Evolutionary conservation across 1,140 invertebrate genomes (phyloP).

Genomic region (Oscheius sp.): DNA sequence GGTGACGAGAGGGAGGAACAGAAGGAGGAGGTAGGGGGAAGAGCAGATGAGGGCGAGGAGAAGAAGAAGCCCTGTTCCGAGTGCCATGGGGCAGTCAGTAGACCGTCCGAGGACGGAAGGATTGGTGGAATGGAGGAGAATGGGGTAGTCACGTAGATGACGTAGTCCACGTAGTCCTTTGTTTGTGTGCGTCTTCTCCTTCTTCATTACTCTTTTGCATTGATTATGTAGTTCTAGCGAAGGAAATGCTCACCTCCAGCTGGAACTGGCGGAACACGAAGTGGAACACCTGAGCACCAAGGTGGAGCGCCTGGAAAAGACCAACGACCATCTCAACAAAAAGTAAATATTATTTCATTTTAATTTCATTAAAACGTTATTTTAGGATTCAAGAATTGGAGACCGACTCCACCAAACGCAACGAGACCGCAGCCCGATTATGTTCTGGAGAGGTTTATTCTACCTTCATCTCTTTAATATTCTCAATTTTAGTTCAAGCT

Average conservation of each 20-base stretch:
- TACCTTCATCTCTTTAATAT: background rate
- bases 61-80: background rate
- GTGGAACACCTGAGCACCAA: constrained; percentile 43
- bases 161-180: constrained; percentile 19
- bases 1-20: background rate
- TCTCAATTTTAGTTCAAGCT: constrained; percentile 16
- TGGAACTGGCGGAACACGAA: constrained; percentile 49
- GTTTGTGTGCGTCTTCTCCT: constrained; percentile 4
- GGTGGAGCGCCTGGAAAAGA: constrained; percentile 38
- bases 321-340: constrained; percentile 36
- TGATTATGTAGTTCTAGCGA: constrained; percentile 42
- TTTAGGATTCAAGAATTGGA: constrained; percentile 47
- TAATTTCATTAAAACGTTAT: background rate
- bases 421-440: constrained; percentile 19
- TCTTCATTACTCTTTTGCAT: background rate
- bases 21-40: background rate
- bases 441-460: constrained; percentile 14
- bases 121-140: no score
- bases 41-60: background rate
- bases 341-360: constrained; percentile 10
- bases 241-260: constrained; percentile 48
- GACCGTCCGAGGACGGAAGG: background rate
- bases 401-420: constrained; percentile 37
- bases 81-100: background rate
- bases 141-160: no score